A percentile compares a stretch with the other conserved stretches of the same genome.
Evolutionary conservation across 2,797 vertebrate genomes (phyloP).

Genomic region (Hypotaenidia philippensis): DNA sequence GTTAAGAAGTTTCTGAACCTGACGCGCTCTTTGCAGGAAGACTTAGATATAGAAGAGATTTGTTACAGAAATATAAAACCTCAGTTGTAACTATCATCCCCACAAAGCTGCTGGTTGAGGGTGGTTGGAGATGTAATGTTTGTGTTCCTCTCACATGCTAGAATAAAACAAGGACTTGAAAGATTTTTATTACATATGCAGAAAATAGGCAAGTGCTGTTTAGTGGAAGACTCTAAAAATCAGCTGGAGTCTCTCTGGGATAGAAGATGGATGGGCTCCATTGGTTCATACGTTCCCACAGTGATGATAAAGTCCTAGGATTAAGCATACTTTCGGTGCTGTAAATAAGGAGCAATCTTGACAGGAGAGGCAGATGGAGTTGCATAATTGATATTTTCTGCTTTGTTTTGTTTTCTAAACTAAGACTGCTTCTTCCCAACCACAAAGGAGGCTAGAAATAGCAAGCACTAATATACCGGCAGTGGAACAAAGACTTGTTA

Average conservation of each 20-base stretch:
- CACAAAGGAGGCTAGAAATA: background rate
- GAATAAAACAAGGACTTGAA: background rate
- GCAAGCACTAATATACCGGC: background rate
- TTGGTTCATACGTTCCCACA: background rate
- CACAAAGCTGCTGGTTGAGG: fast-evolving
- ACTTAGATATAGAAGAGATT: background rate
- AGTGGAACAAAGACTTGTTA: background rate
- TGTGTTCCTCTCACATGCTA: background rate
- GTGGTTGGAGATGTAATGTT: background rate
- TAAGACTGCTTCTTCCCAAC: background rate
- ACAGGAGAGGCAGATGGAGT: background rate
- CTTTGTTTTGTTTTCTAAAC: slow-evolving; percentile 1
- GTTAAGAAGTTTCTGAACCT: background rate
- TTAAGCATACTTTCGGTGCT: background rate
- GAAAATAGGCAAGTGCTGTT: background rate
- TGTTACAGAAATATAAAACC: background rate
- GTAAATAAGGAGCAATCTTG: background rate
- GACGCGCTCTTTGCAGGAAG: background rate
- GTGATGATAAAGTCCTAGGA: background rate
- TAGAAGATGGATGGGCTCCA: background rate
- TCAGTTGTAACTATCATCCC: background rate
- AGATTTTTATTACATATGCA: background rate
- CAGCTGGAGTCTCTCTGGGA: fast-evolving
- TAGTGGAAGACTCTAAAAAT: background rate
- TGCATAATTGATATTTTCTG: background rate